A percentile compares a stretch with the other conserved stretches of the same genome.
Evolutionary conservation across 2,888 invertebrate genomes (phyloP).

Genomic region (Congeria kusceri): DNA sequence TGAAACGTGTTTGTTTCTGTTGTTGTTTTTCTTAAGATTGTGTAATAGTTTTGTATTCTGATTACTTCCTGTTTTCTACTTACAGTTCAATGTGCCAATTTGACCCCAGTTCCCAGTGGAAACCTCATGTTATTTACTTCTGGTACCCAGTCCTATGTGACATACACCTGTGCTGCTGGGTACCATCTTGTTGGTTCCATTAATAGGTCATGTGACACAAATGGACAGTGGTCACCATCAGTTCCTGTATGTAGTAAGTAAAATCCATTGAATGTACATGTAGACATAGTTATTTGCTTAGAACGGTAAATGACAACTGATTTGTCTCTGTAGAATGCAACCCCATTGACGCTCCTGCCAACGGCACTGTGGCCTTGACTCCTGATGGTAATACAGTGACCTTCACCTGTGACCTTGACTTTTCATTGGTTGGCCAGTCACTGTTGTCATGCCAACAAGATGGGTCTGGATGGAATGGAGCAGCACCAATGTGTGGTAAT

Average conservation of each 20-base stretch:
- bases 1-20: too few species aligned
- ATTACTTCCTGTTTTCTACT: too few species aligned
- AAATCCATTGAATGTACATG: too few species aligned
- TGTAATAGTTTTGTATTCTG: too few species aligned
- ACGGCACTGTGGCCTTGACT: slow-evolving; percentile 21
- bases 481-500: slow-evolving; percentile 45
- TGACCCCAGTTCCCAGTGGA: slow-evolving; percentile 37
- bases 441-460: slow-evolving; percentile 29
- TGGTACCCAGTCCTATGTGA: slow-evolving; percentile 21
- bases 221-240: slow-evolving; percentile 40
- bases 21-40: too few species aligned
- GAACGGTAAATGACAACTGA: too few species aligned
- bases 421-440: slow-evolving; percentile 34
- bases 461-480: slow-evolving; percentile 49
- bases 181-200: slow-evolving; percentile 33
- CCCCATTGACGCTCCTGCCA: slow-evolving; percentile 15
- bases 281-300: too few species aligned
- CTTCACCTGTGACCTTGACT: slow-evolving; percentile 51
- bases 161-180: slow-evolving; percentile 43
- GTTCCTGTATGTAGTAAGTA: slow-evolving; percentile 38
- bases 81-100: slow-evolving; percentile 38
- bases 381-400: slow-evolving; percentile 2
- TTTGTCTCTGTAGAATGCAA: slow-evolving; percentile 36
- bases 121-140: slow-evolving; percentile 12
- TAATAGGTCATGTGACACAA: slow-evolving; percentile 31